phyloP scores from a whole-genome alignment of 2,113 vertebrate genomes.

The Ammospiza caudacuta region DNA sequence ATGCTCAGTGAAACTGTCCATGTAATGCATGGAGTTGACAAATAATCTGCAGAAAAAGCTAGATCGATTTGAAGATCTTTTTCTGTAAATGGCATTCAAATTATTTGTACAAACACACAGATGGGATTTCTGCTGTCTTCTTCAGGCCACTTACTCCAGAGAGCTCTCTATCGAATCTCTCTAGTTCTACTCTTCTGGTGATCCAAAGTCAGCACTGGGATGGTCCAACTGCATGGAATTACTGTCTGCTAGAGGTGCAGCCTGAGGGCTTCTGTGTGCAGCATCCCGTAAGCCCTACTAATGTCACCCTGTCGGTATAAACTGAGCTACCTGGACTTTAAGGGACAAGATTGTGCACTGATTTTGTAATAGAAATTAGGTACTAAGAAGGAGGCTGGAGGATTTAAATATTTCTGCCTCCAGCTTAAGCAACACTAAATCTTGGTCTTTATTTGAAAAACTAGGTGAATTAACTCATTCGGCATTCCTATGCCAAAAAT shows the following conservation, averaged over 20 bases:
- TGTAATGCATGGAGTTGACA: not conserved
- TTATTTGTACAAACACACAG: not conserved
- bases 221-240: not conserved
- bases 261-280: not conserved
- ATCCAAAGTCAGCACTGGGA: not conserved
- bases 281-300: not conserved
- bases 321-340: not conserved
- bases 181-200: not conserved
- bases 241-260: not conserved
- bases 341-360: not conserved
- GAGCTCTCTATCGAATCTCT: not conserved
- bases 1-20: not conserved
- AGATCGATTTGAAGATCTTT: not conserved
- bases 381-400: not conserved
- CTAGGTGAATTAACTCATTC: no score
- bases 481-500: no score
- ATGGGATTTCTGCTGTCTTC: not conserved
- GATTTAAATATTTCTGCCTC: not conserved
- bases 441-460: no score
- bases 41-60: not conserved
- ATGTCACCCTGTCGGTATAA: not conserved
- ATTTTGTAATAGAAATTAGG: not conserved
- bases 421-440: no score
- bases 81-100: not conserved
- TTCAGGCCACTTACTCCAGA: not conserved